Evolutionary conservation across 2,888 invertebrate species (phyloP).

Genomic region (Alcis repandata): DNA sequence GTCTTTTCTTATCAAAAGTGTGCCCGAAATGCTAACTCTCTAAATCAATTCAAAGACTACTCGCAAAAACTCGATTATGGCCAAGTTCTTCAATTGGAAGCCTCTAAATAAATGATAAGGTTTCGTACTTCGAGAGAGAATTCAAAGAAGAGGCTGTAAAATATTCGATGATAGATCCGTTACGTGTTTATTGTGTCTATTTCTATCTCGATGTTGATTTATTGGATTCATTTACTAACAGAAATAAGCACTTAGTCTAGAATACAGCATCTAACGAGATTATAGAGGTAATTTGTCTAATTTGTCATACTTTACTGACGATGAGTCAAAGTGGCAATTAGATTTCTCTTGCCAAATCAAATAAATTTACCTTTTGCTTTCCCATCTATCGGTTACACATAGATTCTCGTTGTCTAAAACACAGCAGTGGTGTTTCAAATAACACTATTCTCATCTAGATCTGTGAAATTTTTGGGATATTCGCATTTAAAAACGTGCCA

Average conservation of each 20-base stretch:
- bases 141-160: constrained; percentile 11
- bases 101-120: constrained; percentile 46
- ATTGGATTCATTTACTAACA: constrained; percentile 4
- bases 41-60: constrained; percentile 48
- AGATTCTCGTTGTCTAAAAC: no score
- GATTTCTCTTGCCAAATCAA: no score
- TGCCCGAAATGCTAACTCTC: constrained; percentile 49
- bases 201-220: constrained; percentile 5
- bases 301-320: background rate
- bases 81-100: constrained; percentile 49
- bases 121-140: constrained; percentile 35
- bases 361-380: no score
- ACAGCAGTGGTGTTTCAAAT: no score
- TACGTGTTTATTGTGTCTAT: constrained; percentile 9
- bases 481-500: no score
- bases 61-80: constrained; percentile 53
- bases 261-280: no score
- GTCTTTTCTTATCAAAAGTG: constrained; percentile 50
- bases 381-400: no score
- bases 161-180: constrained; percentile 19
- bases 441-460: no score
- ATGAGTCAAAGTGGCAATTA: background rate
- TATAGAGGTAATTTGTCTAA: no score
- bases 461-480: background rate
- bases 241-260: background rate